Conservation (phyloP, 2,888 invertebrate species). For the Drosophila siamana region DNA sequence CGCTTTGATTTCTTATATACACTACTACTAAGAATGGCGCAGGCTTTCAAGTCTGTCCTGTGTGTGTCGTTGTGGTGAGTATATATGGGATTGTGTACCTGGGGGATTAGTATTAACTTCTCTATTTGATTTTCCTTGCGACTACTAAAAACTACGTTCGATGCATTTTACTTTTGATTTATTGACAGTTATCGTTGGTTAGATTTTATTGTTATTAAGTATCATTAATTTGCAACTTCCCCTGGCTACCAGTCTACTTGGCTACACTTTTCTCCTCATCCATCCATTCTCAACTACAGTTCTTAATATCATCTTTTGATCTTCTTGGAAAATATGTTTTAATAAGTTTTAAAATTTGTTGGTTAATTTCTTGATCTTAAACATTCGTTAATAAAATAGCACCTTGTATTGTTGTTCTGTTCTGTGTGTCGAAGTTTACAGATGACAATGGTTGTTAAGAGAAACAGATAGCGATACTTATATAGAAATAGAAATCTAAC, state of each 20-base stretch:
- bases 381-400: conserved; percentile 75
- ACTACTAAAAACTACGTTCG: conserved; percentile 72
- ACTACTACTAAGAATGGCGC: conserved; percentile 63
- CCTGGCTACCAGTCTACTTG: conserved; percentile 34
- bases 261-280: conserved; percentile 26
- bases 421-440: conserved; percentile 59
- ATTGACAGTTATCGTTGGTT: conserved; percentile 81
- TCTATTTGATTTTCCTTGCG: conserved; percentile 66
- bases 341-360: conserved; percentile 55
- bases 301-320: conserved; percentile 58
- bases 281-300: conserved; percentile 30
- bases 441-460: conserved; percentile 67
- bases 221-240: conserved; percentile 52
- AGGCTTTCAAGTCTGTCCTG: conserved; percentile 44
- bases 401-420: conserved; percentile 76
- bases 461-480: conserved; percentile 23
- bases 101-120: conserved; percentile 20
- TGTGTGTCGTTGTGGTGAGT: conserved; percentile 7
- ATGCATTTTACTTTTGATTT: conserved; percentile 79
- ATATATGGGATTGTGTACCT: not conserved
- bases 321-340: conserved; percentile 42
- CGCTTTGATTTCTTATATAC: conserved; percentile 65
- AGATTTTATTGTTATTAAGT: conserved; percentile 41
- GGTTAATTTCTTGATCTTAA: conserved; percentile 44
- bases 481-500: conserved; percentile 23